Evolutionary conservation across 2,797 vertebrate species (phyloP).

Genomic region (Heliangelus exortis): DNA sequence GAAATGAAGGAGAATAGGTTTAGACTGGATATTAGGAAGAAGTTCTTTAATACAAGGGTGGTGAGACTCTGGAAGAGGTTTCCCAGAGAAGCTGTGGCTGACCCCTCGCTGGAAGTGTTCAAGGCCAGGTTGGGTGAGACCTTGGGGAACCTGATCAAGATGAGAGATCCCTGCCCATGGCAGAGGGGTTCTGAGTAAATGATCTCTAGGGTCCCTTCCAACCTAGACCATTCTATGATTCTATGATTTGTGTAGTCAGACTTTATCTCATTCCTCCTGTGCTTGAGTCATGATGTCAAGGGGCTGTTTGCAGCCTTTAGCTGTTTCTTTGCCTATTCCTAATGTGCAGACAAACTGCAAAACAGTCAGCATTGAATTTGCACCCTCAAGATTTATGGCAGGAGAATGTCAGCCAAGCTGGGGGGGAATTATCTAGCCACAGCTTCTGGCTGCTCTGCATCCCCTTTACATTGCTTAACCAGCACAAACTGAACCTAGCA

Average conservation of each 20-base stretch:
- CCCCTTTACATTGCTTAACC: not conserved
- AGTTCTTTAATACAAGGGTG: no score
- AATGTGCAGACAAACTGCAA: not conserved
- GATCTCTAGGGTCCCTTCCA: no score
- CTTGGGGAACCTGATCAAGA: no score
- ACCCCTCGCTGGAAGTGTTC: no score
- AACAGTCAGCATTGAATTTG: not conserved
- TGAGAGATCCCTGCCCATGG: no score
- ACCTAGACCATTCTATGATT: no score
- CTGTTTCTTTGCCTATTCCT: not conserved
- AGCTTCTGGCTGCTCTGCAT: not conserved
- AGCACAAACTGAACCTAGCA: not conserved
- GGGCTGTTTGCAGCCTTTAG: not conserved
- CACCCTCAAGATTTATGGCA: not conserved
- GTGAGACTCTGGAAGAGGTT: no score
- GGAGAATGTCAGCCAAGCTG: not conserved
- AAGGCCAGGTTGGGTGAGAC: no score
- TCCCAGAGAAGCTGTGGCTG: no score
- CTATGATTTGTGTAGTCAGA: not conserved
- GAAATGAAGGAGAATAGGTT: no score
- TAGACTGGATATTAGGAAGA: no score
- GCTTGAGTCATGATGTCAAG: not conserved
- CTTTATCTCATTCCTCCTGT: not conserved
- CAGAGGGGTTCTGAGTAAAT: no score
- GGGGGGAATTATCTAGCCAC: not conserved